Percentiles rank a stretch among this genome's conserved stretches.
Evolutionary conservation across 2,888 invertebrate species (phyloP).

Genomic region (Bruchidius siliquastri): DNA sequence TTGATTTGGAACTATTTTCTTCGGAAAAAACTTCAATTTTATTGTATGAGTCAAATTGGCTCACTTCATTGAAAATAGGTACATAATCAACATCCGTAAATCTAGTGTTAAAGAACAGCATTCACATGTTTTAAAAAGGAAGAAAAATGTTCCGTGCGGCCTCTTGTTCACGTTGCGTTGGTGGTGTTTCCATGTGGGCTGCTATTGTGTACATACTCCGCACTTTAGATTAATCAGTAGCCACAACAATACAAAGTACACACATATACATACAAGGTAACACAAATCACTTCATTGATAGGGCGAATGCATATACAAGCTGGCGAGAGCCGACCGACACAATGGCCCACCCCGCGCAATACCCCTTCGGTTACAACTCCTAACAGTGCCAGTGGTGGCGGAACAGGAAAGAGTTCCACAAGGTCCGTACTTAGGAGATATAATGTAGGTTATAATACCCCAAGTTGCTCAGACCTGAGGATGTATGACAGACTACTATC

Average conservation of each 20-base stretch:
- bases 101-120: not conserved
- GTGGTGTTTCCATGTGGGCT: not conserved
- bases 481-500: no score
- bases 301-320: not conserved
- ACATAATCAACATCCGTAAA: no score
- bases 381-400: no score
- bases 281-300: not conserved
- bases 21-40: no score
- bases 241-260: not conserved
- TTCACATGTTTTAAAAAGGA: not conserved
- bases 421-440: no score
- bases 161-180: not conserved
- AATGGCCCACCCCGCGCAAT: not conserved
- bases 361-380: no score
- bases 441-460: no score
- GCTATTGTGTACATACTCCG: not conserved
- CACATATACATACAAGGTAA: not conserved
- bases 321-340: not conserved
- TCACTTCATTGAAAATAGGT: no score
- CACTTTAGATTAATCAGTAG: not conserved
- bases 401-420: no score
- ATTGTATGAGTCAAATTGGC: no score
- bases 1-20: no score
- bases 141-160: not conserved
- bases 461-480: no score